Base-by-base conservation (phyloP, 2,113 vertebrate species). In the Nycticryphes semicollaris region DNA sequence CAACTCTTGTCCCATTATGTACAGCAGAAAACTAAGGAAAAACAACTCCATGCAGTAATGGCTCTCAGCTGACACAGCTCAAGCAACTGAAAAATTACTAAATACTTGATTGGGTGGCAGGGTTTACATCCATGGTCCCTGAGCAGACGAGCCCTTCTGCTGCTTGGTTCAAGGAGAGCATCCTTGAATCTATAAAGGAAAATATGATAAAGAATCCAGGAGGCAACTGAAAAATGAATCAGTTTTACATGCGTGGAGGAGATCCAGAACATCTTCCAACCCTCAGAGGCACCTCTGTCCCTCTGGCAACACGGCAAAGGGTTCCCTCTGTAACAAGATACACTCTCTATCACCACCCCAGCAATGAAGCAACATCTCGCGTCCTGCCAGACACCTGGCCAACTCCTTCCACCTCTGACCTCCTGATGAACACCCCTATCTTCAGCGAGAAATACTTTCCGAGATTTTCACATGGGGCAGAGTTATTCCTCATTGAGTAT, bases 191-290 rank as follows among this genome's bases (percentile, higher is more conserved):
- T 88, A 94, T n/a, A 75, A 97, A 87, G 74, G 74, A 56, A 35
- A 93, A 84, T 60, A 76, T 10, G 84, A 56, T 69, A 82, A 85
- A 41, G 25, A 6, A 59, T 95, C 69, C 78, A 86, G 54, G 51
- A 90, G 88, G 82, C 45, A 37, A 88, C 84, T 83, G 81, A 76
- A 66, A 82, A 69, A 84, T 89, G 93, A 96, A 97, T 97, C 87
- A 1, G 30, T 28, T 95, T 97, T 96, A 94, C 45, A 57, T 88
- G 77, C 37, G 43, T 80, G 68, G 96, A 84, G 90, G 82, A 93
- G 88, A 96, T 97, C 94, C 96, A 97, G 89, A 82, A 92, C 68
- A 95, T 93, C 92, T 87, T 95, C 92, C 73, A 60, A 1, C 56
- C 57, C 90, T 95, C 92, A 45, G 21, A 95, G 94, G 72, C 10